Evolutionary conservation across 2,888 invertebrate species (phyloP).

Genomic region (Lasioglossum zephyrum): DNA sequence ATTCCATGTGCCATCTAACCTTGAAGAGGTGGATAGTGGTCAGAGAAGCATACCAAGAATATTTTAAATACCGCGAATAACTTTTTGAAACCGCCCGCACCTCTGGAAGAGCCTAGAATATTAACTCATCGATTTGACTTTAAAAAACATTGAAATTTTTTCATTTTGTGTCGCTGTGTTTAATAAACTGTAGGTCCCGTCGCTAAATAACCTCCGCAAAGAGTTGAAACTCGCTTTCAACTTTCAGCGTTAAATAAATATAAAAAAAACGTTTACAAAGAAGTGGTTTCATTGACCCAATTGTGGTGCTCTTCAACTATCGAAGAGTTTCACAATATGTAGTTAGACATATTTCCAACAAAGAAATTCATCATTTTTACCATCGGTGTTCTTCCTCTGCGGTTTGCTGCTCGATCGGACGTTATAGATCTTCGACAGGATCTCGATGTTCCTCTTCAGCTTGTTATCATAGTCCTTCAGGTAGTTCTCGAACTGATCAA

Average conservation of each 20-base stretch:
- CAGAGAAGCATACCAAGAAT: no score
- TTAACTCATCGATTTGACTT: no score
- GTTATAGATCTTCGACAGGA: constrained; percentile 87
- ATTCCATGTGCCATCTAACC: no score
- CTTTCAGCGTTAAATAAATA: no score
- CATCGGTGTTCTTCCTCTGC: constrained; percentile 22
- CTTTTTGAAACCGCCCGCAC: background rate
- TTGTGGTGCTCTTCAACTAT: background rate
- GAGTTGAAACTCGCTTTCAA: no score
- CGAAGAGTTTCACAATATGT: background rate
- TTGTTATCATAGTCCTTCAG: constrained; percentile 83
- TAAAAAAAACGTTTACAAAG: no score
- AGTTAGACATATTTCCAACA: background rate
- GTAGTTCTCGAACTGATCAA: constrained; percentile 87
- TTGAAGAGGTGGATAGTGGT: no score
- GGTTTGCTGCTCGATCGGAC: constrained; percentile 52
- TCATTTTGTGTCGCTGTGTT: no score
- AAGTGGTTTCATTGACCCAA: background rate
- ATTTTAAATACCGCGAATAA: background rate
- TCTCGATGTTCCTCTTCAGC: constrained; percentile 86
- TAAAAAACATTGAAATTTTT: no score
- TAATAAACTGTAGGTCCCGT: no score
- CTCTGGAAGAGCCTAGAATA: no score
- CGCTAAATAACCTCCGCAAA: no score
- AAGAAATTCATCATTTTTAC: background rate